A percentile compares a stretch with the other conserved stretches of the same genome.
These are phyloP conservation scores for Syrista parreyssii DNA, from an alignment of 2,888 invertebrate genomes.

Conservation along the genomic window DNA sequence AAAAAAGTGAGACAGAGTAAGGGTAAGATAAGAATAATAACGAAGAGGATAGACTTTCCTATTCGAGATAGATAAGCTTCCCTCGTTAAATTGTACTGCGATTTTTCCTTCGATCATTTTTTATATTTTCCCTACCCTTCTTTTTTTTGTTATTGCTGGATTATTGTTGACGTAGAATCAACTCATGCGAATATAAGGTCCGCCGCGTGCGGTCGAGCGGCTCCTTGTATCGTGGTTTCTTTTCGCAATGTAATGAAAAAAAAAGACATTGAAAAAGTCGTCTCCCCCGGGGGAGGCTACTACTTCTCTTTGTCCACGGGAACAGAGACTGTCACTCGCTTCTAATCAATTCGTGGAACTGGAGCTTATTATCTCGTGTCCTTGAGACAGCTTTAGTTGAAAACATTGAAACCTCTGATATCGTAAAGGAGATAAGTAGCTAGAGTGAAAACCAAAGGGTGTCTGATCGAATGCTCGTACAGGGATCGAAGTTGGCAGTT, in stretches of 20 bases:
- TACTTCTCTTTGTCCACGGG: not conserved
- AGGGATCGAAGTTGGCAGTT: not conserved
- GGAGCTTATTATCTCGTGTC: too few species aligned
- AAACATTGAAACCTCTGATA: too few species aligned
- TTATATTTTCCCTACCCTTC: not conserved
- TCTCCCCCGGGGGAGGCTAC: not conserved
- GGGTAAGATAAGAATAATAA: not conserved
- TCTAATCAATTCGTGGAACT: not conserved
- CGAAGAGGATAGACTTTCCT: not conserved
- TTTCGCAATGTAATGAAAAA: too few species aligned
- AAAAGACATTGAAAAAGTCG: too few species aligned
- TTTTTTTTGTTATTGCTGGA: not conserved
- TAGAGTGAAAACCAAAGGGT: not conserved
- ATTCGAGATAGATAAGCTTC: not conserved
- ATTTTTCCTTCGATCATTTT: not conserved
- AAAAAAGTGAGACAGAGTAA: not conserved
- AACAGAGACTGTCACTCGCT: not conserved
- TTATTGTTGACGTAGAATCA: too few species aligned
- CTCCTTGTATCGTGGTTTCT: too few species aligned
- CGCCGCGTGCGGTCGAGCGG: too few species aligned
- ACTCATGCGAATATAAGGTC: too few species aligned
- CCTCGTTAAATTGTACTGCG: not conserved
- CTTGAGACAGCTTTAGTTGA: too few species aligned
- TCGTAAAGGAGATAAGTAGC: too few species aligned
- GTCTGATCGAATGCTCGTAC: not conserved